Evolutionary conservation across 2,888 invertebrate genomes (phyloP).

Genomic region (Ectropis crepuscularia): DNA sequence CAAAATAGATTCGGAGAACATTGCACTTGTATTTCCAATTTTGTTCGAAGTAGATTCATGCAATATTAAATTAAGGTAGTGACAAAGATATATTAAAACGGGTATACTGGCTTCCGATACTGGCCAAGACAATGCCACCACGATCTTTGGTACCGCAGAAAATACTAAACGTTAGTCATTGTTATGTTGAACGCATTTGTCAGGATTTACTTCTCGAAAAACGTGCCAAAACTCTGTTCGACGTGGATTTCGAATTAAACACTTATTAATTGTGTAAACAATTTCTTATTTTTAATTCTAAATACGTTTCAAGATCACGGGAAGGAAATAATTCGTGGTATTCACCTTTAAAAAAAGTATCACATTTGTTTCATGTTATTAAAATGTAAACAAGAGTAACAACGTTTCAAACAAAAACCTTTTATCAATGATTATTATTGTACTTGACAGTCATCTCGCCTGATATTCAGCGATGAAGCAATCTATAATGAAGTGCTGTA

Average conservation of each 20-base stretch:
- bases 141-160: conserved; percentile 9
- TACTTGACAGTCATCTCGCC: too few relatives aligned
- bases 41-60: background rate
- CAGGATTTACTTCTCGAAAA: conserved; percentile 25
- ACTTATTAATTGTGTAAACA: conserved; percentile 21
- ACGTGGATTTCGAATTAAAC: conserved; percentile 21
- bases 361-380: too few relatives aligned
- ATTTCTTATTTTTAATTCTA: conserved; percentile 8
- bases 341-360: conserved; percentile 3
- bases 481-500: too few relatives aligned
- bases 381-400: too few relatives aligned
- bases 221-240: conserved; percentile 13
- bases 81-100: conserved; percentile 27
- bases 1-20: conserved; percentile 57
- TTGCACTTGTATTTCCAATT: conserved; percentile 47
- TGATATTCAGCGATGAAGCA: too few relatives aligned
- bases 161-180: conserved; percentile 24
- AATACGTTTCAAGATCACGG: conserved; percentile 20
- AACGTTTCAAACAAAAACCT: too few relatives aligned
- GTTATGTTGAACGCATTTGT: conserved; percentile 25
- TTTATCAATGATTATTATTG: too few relatives aligned
- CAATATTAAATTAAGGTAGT: background rate
- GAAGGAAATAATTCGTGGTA: conserved; percentile 9
- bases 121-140: conserved; percentile 21
- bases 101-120: conserved; percentile 13